Base-by-base conservation (phyloP, 2,113 vertebrate genomes). In the Dromaius novaehollandiae region DNA sequence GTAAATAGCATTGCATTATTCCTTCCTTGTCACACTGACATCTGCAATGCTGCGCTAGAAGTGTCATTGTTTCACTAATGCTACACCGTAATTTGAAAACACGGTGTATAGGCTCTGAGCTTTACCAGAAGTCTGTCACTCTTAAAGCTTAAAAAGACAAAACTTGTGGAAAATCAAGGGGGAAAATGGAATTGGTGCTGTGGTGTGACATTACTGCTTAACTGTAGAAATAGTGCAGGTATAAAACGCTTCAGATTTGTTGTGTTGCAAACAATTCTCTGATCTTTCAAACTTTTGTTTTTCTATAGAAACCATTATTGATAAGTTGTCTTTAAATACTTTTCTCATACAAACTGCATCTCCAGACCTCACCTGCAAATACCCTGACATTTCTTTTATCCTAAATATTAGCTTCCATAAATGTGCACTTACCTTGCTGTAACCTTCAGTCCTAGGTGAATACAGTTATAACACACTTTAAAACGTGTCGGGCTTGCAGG, bases 391-490 rank as follows among this genome's bases (percentile, higher is more conserved):
- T 76, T 69, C 20, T 60, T 77, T 89, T n/a, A 11, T 60, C 36
- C 36, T 30, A 38, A 60, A 16, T 61, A 34, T 65, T 44, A 25
- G 61, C 26, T 30, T 15, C 63, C 11, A 7, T 13, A 34, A n/a
- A 46, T 1, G 7, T 11, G 10, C 14, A 48, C 24, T 25, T 46
- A 4, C 48, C 19, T 75, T 66, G 60, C 53, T 55, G 36, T 58
- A 73, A 46, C 74, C 78, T 55, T 56, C 66, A 9, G 21, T 42
- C 61, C 42, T 61, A 38, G 58, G 25, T 48, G 63, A 7, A 13
- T 6, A 4, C 13, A 16, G 21, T 25, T 28, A 1, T 11, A 38
- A 6, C 13, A 18, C 6, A 11, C 8, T 6, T 4, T 32, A 11
- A 66, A 90, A 46, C 0, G 0, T 9, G 36, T 10, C 46, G 66